These are phyloP conservation scores for Lycia hirtaria DNA, from an alignment of 2,888 invertebrate genomes.

Conservation along the genomic window DNA sequence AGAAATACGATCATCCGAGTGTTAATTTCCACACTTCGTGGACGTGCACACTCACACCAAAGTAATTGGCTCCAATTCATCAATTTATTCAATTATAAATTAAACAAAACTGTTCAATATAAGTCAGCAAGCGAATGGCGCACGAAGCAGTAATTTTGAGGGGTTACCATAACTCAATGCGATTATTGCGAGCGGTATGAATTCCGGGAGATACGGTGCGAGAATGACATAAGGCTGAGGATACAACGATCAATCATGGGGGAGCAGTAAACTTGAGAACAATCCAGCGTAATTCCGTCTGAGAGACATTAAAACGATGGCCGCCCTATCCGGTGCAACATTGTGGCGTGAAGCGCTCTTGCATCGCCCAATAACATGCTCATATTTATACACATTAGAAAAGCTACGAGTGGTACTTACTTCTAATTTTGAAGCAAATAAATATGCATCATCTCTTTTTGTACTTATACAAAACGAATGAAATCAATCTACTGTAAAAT, in stretches of 20 bases:
- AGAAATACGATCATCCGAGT: slow-evolving; percentile 75
- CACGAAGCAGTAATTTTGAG: slow-evolving; percentile 61
- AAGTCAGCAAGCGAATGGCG: slow-evolving; percentile 34
- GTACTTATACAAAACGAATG: slow-evolving; percentile 22
- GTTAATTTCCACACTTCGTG: slow-evolving; percentile 74
- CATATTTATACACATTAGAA: slow-evolving; percentile 27
- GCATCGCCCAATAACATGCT: slow-evolving; percentile 49
- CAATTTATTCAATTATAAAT: slow-evolving; percentile 33
- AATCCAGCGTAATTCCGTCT: slow-evolving; percentile 85
- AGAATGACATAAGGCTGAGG: slow-evolving; percentile 83
- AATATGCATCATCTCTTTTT: too few relatives aligned
- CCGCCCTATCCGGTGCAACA: slow-evolving; percentile 85
- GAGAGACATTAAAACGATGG: slow-evolving; percentile 83
- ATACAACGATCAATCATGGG: slow-evolving; percentile 84
- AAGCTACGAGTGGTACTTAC: neutral
- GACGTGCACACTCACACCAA: slow-evolving; percentile 35
- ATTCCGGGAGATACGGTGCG: slow-evolving; percentile 79
- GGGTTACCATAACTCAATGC: slow-evolving; percentile 77
- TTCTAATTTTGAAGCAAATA: slow-evolving; percentile 5
- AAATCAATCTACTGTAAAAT: slow-evolving; percentile 36
- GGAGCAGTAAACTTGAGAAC: slow-evolving; percentile 83
- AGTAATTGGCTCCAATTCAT: slow-evolving; percentile 30
- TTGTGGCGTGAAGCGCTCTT: slow-evolving; percentile 63
- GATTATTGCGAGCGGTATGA: slow-evolving; percentile 79
- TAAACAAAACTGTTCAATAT: slow-evolving; percentile 32